Percentiles rank a stretch among this genome's conserved stretches.
phyloP scores from a whole-genome alignment of 2,888 invertebrate species.

The Lypha dubia region DNA sequence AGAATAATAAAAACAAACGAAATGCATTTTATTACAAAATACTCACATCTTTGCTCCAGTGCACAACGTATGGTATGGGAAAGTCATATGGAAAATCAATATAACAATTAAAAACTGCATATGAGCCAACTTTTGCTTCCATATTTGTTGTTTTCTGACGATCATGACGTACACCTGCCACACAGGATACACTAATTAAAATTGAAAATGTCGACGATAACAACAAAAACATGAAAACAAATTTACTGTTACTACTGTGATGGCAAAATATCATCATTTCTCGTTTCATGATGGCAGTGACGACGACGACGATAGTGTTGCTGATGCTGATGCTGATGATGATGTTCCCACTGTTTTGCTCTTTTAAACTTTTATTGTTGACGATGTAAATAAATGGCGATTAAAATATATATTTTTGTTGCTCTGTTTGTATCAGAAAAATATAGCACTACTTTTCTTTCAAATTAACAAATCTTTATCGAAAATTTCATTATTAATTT shows the following conservation, averaged over 20 bases:
- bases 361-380: slow-evolving; percentile 14
- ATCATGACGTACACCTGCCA: slow-evolving; percentile 76
- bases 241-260: slow-evolving; percentile 38
- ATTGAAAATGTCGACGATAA: slow-evolving; percentile 74
- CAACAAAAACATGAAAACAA: slow-evolving; percentile 43
- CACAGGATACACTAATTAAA: slow-evolving; percentile 82
- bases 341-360: background rate
- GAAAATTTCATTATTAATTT: too few species aligned
- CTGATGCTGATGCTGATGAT: slow-evolving; percentile 16
- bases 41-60: slow-evolving; percentile 95
- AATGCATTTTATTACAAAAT: background rate
- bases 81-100: slow-evolving; percentile 94
- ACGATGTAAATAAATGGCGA: slow-evolving; percentile 12
- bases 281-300: slow-evolving; percentile 40
- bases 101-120: slow-evolving; percentile 83
- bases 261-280: slow-evolving; percentile 55
- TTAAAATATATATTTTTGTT: slow-evolving; percentile 16
- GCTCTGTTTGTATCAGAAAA: background rate
- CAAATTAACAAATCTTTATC: too few species aligned
- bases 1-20: background rate
- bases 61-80: slow-evolving; percentile 92
- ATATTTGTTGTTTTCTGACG: slow-evolving; percentile 79
- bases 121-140: slow-evolving; percentile 83
- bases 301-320: slow-evolving; percentile 15
- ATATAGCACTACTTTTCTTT: background rate